These are phyloP conservation scores for Trichomalopsis sarcophagae DNA, from an alignment of 1,140 invertebrate genomes.

Conservation along the genomic window DNA sequence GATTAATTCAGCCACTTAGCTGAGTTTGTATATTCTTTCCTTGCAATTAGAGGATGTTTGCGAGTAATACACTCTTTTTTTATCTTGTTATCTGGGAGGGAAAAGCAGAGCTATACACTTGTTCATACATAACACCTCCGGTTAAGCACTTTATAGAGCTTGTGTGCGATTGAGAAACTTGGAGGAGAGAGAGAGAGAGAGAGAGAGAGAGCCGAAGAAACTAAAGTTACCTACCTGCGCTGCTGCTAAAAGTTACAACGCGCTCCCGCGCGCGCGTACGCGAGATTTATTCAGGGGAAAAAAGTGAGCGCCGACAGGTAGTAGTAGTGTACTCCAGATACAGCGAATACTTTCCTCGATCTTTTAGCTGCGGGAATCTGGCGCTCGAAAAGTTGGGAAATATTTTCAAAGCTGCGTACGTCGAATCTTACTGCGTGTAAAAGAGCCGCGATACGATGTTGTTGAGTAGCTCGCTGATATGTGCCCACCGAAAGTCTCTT, in stretches of 20 bases:
- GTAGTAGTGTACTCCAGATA: background rate
- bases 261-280: background rate
- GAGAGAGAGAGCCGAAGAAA: background rate
- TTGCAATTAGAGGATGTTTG: background rate
- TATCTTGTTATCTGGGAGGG: background rate
- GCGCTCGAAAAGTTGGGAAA: background rate
- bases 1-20: background rate
- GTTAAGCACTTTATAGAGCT: conserved; percentile 11
- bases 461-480: background rate
- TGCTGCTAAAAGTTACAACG: conserved; percentile 7
- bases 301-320: background rate
- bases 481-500: no score
- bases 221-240: background rate
- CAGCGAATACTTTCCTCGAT: background rate
- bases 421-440: background rate
- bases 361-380: background rate
- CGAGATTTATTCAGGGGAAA: background rate
- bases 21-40: background rate
- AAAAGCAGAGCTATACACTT: background rate
- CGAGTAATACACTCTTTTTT: background rate
- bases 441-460: background rate
- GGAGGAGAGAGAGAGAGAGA: background rate
- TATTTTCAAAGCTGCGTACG: background rate
- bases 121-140: background rate
- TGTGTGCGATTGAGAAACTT: conserved; percentile 22